These are phyloP conservation scores for Drosophila arawakana DNA, from an alignment of 1,140 invertebrate genomes.

Conservation along the genomic window DNA sequence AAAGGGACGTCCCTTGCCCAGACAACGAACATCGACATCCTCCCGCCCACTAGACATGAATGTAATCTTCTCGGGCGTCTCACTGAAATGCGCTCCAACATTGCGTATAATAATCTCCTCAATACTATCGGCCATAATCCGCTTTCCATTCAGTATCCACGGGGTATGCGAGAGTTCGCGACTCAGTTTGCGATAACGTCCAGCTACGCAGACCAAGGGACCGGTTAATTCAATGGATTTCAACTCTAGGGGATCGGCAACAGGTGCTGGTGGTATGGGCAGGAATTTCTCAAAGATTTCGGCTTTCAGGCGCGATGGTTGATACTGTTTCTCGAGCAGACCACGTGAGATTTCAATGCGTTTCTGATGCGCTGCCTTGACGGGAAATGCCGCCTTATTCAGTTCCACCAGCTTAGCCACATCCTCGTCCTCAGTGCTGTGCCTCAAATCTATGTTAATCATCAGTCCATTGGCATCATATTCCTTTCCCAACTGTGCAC, in stretches of 20 bases:
- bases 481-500: constrained; percentile 57
- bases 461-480: constrained; percentile 78
- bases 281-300: constrained; percentile 85
- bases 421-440: constrained; percentile 58
- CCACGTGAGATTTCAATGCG: constrained; percentile 86
- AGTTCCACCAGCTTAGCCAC: constrained; percentile 61
- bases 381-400: constrained; percentile 57
- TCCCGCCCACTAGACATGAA: constrained; percentile 97
- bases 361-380: constrained; percentile 50
- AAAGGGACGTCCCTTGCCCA: constrained; percentile 95
- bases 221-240: constrained; percentile 85
- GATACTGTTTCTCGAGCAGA: constrained; percentile 85
- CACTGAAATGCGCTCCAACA: constrained; percentile 85
- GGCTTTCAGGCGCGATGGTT: constrained; percentile 76
- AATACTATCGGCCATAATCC: constrained; percentile 93
- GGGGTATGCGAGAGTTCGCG: constrained; percentile 96
- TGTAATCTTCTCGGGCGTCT: constrained; percentile 84
- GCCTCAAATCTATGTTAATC: constrained; percentile 71
- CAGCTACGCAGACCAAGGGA: constrained; percentile 87
- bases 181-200: constrained; percentile 95
- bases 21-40: constrained; percentile 94
- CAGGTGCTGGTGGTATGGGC: constrained; percentile 84
- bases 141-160: constrained; percentile 94
- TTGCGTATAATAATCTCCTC: constrained; percentile 93
- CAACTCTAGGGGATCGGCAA: constrained; percentile 78